Percentiles rank a stretch among this genome's conserved stretches.
Evolutionary conservation across 2,113 vertebrate species (phyloP).

Genomic region (Sturnus vulgaris): DNA sequence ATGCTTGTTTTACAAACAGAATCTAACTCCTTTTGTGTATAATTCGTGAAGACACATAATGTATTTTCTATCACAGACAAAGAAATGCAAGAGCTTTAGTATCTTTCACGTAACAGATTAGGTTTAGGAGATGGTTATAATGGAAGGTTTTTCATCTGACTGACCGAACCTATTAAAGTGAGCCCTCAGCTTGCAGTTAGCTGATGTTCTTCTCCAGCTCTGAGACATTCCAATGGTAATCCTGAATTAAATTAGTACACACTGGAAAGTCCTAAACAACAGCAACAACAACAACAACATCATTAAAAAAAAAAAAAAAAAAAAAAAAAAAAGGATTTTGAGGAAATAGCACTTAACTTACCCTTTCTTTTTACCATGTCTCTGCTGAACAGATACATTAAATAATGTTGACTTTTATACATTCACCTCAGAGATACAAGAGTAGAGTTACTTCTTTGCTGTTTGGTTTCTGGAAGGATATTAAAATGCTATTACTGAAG

Average conservation of each 20-base stretch:
- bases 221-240: not conserved
- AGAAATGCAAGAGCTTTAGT: not conserved
- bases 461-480: not conserved
- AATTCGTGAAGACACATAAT: not conserved
- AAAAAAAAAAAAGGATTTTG: not conserved
- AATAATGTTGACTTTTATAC: not conserved
- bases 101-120: not conserved
- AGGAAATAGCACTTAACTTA: not conserved
- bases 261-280: not conserved
- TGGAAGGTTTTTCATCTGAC: not conserved
- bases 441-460: not conserved
- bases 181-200: not conserved
- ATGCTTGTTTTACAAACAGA: slow-evolving; percentile 49
- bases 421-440: not conserved
- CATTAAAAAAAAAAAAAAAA: too few relatives aligned
- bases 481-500: not conserved
- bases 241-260: not conserved
- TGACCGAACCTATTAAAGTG: not conserved
- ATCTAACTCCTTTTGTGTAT: not conserved
- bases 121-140: not conserved
- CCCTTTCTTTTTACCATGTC: not conserved
- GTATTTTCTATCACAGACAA: not conserved
- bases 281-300: not conserved
- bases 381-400: not conserved
- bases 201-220: not conserved